These are phyloP conservation scores for Falcunculus frontatus DNA, from an alignment of 2,113 vertebrate genomes.

Conservation along the genomic window DNA sequence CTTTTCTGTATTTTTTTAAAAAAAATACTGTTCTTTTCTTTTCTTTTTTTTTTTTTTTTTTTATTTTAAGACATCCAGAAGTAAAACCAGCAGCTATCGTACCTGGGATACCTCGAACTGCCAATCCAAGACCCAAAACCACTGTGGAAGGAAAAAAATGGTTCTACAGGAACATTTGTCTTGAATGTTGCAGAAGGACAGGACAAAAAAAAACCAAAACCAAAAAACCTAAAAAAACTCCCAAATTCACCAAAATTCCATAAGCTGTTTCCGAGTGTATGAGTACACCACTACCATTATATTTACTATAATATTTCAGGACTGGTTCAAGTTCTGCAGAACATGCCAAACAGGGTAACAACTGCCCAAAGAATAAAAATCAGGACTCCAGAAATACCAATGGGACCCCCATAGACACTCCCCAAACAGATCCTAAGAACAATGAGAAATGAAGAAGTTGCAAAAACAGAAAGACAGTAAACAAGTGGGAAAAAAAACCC, in stretches of 20 bases:
- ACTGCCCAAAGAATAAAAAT: not conserved
- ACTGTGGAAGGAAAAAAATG: not conserved
- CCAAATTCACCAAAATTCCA: not conserved
- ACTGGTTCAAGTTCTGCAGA: not conserved
- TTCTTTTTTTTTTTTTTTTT: not conserved
- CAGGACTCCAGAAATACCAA: not conserved
- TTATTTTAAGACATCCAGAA: not conserved
- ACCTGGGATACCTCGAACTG: not conserved
- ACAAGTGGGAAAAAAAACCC: not conserved
- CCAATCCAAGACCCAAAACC: not conserved
- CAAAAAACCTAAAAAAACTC: not conserved
- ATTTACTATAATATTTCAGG: not conserved
- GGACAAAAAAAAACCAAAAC: not conserved
- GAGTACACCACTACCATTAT: not conserved
- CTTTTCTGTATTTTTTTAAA: too few species aligned
- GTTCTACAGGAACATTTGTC: not conserved
- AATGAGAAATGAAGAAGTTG: not conserved
- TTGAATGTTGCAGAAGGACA: not conserved
- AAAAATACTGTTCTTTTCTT: not conserved
- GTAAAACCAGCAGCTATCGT: not conserved
- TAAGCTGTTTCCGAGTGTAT: not conserved
- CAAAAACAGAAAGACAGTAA: not conserved
- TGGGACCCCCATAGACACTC: not conserved
- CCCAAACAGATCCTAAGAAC: not conserved
- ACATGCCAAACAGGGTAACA: not conserved